Percentiles rank a stretch among this genome's conserved stretches.
These are phyloP conservation scores for Tinea trinotella DNA, from an alignment of 2,888 invertebrate genomes.

Conservation along the genomic window DNA sequence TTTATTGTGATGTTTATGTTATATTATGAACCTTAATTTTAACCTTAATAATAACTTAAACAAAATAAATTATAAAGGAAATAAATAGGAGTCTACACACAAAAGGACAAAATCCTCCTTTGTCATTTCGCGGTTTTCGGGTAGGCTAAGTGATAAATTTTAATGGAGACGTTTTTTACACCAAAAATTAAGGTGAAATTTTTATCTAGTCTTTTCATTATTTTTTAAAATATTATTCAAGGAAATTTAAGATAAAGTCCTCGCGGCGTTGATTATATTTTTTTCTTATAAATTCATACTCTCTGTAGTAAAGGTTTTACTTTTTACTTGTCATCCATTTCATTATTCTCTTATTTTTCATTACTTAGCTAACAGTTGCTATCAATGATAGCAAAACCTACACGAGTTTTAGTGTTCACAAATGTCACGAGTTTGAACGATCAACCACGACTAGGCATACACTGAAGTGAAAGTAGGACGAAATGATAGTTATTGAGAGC, in stretches of 20 bases:
- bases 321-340: neutral
- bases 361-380: no score
- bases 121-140: constrained; percentile 3
- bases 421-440: no score
- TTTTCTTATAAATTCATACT: neutral
- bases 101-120: constrained; percentile 2
- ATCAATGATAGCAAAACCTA: no score
- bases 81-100: constrained; percentile 1
- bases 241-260: neutral
- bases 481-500: no score
- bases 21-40: neutral
- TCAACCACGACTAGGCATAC: no score
- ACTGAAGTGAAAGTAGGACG: no score
- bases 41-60: neutral
- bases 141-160: neutral
- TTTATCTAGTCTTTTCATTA: neutral
- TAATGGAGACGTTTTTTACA: neutral
- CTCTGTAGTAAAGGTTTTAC: neutral
- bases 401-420: no score
- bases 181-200: constrained; percentile 6
- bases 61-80: neutral
- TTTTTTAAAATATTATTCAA: neutral
- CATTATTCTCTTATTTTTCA: neutral
- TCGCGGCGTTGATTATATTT: neutral
- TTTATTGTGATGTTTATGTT: no score